These are phyloP conservation scores for Strix aluco DNA, from an alignment of 2,113 vertebrate species.

Conservation along the genomic window DNA sequence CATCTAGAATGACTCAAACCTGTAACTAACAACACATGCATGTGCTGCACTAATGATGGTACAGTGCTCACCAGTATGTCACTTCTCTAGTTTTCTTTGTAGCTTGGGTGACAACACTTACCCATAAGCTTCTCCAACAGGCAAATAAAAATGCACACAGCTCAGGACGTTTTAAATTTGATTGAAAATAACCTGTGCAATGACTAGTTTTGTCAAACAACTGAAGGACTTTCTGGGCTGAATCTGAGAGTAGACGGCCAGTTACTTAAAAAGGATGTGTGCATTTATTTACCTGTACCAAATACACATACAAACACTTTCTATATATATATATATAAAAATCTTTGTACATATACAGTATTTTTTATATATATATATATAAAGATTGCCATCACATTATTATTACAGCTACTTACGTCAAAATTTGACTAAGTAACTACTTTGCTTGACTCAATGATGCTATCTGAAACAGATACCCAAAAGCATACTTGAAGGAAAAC, in stretches of 20 bases:
- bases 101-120: conserved; percentile 30
- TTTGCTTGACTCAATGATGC: conserved; percentile 57
- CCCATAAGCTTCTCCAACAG: conserved; percentile 31
- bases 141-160: conserved; percentile 57
- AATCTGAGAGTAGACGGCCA: conserved; percentile 26
- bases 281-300: conserved; percentile 67
- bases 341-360: conserved; percentile 48
- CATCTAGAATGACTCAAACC: conserved; percentile 1
- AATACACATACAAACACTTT: conserved; percentile 52
- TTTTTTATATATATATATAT: conserved; percentile 72
- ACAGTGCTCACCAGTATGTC: background rate
- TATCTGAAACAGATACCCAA: conserved; percentile 61
- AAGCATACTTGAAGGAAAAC: conserved; percentile 46
- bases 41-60: background rate
- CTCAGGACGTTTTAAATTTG: background rate
- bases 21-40: background rate
- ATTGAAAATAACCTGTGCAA: conserved; percentile 30
- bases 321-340: conserved; percentile 54
- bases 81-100: conserved; percentile 15
- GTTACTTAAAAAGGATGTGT: conserved; percentile 54
- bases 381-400: conserved; percentile 84
- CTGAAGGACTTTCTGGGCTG: conserved; percentile 34
- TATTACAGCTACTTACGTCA: conserved; percentile 66
- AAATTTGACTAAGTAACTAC: conserved; percentile 62
- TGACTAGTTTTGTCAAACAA: background rate